phyloP scores from a whole-genome alignment of 2,888 invertebrate species.

The Callinectes sapidus region DNA sequence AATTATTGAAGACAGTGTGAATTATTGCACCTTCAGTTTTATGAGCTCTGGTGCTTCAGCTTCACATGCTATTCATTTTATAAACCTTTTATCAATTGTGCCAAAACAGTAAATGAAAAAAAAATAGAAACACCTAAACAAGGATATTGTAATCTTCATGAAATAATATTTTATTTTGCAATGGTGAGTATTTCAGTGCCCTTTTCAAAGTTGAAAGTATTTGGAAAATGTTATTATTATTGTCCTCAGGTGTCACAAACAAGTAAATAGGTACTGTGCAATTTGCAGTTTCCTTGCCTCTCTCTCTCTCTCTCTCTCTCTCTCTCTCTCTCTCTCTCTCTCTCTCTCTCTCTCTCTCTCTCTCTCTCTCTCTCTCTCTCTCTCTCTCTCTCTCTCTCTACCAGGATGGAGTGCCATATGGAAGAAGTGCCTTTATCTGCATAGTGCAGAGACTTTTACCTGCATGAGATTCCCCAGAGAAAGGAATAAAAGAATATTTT shows the following conservation, averaged over 20 bases:
- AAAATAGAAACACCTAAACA: not conserved
- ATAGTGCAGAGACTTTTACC: too few species aligned
- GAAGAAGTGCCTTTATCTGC: too few species aligned
- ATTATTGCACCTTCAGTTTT: not conserved
- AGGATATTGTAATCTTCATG: not conserved
- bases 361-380: slow-evolving; percentile 39
- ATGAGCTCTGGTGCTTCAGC: not conserved
- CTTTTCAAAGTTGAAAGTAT: not conserved
- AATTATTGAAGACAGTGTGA: not conserved
- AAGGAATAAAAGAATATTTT: too few species aligned
- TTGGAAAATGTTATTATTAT: not conserved
- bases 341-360: slow-evolving; percentile 34
- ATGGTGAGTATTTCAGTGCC: not conserved
- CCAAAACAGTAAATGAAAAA: not conserved
- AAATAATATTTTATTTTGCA: not conserved
- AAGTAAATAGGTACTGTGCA: not conserved
- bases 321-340: slow-evolving; percentile 36
- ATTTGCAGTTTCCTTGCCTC: not conserved
- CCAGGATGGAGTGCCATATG: too few species aligned
- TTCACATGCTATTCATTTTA: not conserved
- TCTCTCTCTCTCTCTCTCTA: not conserved
- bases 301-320: not conserved
- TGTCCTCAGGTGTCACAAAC: not conserved
- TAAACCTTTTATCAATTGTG: not conserved
- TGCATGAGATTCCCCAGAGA: too few species aligned